Conservation (phyloP, 2,113 vertebrate genomes). For the Tachysurus vachellii region DNA sequence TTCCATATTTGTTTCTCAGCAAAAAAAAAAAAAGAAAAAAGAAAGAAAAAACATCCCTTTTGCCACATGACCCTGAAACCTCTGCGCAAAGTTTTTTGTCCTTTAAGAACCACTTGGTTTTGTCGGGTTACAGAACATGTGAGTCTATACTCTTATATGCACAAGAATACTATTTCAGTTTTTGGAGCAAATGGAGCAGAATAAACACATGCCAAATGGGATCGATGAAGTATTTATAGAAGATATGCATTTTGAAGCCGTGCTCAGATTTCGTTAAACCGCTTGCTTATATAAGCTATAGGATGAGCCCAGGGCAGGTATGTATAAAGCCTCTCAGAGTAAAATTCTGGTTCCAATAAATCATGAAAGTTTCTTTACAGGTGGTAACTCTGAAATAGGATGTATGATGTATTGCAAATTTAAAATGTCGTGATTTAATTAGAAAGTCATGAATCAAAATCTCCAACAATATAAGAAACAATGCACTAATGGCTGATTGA, state of each 20-base stretch:
- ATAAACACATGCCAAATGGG: constrained; percentile 76
- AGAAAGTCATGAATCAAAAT: constrained; percentile 2
- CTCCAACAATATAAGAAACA: not conserved
- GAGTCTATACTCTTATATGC: constrained; percentile 68
- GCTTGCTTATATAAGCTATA: constrained; percentile 66
- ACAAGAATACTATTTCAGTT: constrained; percentile 68
- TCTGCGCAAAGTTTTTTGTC: constrained; percentile 72
- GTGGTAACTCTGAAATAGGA: not conserved
- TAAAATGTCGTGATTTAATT: not conserved
- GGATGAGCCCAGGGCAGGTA: constrained; percentile 43
- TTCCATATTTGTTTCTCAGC: constrained; percentile 46
- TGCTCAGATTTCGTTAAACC: constrained; percentile 62
- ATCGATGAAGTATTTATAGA: constrained; percentile 57
- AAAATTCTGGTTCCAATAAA: constrained; percentile 7
- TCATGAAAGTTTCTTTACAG: not conserved
- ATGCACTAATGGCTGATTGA: constrained; percentile 4
- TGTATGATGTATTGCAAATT: not conserved
- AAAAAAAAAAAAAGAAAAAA: constrained; percentile 30
- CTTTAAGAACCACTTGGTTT: constrained; percentile 68
- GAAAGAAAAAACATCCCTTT: constrained; percentile 62
- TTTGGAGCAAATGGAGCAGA: constrained; percentile 69
- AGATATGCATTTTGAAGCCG: constrained; percentile 59
- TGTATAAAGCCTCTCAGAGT: constrained; percentile 6
- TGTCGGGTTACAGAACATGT: constrained; percentile 67
- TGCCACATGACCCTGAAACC: constrained; percentile 70